phyloP scores from a whole-genome alignment of 2,113 vertebrate genomes.

The Cygnus atratus region DNA sequence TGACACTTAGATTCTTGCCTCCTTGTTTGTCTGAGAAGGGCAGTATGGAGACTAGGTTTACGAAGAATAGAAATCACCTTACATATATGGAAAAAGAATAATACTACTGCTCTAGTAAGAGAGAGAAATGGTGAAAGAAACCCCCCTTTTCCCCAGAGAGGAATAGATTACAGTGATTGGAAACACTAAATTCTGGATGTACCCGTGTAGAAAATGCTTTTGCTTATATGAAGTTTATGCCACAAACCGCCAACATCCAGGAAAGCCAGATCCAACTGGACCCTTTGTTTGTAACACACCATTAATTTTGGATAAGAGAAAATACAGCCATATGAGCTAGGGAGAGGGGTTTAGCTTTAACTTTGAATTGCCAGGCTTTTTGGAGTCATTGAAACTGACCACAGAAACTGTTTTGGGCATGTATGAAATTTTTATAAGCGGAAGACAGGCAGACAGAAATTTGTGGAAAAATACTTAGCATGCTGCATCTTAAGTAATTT shows the following conservation, averaged over 20 bases:
- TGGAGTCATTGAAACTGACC: background rate
- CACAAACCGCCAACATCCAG: background rate
- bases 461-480: background rate
- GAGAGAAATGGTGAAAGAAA: background rate
- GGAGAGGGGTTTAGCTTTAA: background rate
- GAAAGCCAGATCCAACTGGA: background rate
- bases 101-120: background rate
- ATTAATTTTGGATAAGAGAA: background rate
- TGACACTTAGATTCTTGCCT: background rate
- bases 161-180: background rate
- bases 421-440: background rate
- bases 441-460: background rate
- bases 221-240: background rate
- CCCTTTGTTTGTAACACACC: background rate
- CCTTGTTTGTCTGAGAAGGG: background rate
- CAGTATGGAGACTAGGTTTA: background rate
- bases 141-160: background rate
- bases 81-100: background rate
- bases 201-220: background rate
- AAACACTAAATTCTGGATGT: background rate
- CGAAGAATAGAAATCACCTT: background rate
- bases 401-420: background rate
- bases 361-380: background rate
- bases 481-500: background rate
- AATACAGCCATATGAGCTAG: background rate